Percentiles rank a stretch among this genome's conserved stretches.
These are phyloP conservation scores for Venturia canescens DNA, from an alignment of 1,140 invertebrate species.

Conservation along the genomic window DNA sequence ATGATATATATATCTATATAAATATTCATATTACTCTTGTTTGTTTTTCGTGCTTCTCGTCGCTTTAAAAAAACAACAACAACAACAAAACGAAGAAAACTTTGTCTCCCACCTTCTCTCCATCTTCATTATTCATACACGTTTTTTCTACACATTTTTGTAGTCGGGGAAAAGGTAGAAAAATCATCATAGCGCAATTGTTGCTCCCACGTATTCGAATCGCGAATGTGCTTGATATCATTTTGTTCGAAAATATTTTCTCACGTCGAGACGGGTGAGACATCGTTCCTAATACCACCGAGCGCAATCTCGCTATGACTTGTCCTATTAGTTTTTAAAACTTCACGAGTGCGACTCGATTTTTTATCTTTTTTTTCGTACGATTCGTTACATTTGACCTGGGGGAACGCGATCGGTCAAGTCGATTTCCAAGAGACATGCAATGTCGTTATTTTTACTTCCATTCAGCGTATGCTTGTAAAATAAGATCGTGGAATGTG, in stretches of 20 bases:
- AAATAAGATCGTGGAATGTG: slow-evolving; percentile 25
- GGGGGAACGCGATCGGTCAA: too few species aligned
- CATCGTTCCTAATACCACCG: not conserved
- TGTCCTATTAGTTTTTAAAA: not conserved
- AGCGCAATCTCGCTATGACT: slow-evolving; percentile 9
- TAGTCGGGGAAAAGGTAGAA: not conserved
- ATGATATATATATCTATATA: not conserved
- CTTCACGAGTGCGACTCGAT: not conserved
- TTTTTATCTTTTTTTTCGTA: not conserved
- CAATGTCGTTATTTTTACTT: slow-evolving; percentile 21
- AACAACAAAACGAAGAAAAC: not conserved
- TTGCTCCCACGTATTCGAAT: not conserved
- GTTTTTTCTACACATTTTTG: not conserved
- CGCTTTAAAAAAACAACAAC: not conserved
- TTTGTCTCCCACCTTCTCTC: not conserved
- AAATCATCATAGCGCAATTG: slow-evolving; percentile 2
- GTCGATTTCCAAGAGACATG: not conserved
- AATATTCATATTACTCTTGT: not conserved
- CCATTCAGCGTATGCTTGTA: slow-evolving; percentile 3
- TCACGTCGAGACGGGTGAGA: too few species aligned
- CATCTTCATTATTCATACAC: not conserved
- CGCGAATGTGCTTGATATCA: not conserved
- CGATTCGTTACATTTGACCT: too few species aligned
- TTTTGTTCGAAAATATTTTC: not conserved
- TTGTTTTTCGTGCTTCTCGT: slow-evolving; percentile 2